These are phyloP conservation scores for Carassius carassius DNA, from an alignment of 2,113 vertebrate genomes.

Conservation along the genomic window DNA sequence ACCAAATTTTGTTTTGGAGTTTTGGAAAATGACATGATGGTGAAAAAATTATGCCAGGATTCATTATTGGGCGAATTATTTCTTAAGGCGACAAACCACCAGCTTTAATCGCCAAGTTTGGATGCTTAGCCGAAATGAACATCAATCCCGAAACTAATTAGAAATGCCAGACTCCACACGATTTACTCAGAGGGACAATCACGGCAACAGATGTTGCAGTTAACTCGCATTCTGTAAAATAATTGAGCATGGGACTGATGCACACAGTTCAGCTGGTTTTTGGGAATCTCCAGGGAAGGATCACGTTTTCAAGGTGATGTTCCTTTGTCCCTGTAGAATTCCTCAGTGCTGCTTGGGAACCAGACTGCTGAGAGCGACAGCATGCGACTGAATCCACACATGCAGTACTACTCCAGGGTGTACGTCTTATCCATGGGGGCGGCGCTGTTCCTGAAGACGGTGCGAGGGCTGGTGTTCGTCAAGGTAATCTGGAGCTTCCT, in stretches of 20 bases:
- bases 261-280: constrained; percentile 24
- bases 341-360: constrained; percentile 72
- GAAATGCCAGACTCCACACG: constrained; percentile 66
- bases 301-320: constrained; percentile 42
- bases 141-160: constrained; percentile 71
- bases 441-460: constrained; percentile 74
- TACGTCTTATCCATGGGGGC: constrained; percentile 77
- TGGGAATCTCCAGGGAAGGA: background rate
- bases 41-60: background rate
- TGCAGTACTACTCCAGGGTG: constrained; percentile 75
- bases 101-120: constrained; percentile 54
- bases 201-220: constrained; percentile 67
- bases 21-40: background rate
- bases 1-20: too few species aligned
- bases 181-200: constrained; percentile 68
- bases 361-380: constrained; percentile 69
- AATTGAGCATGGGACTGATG: constrained; percentile 28
- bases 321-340: constrained; percentile 69
- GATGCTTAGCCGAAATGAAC: constrained; percentile 55
- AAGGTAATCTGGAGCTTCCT: constrained; percentile 70
- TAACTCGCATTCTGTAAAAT: constrained; percentile 54
- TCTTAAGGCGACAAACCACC: constrained; percentile 50
- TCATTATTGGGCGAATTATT: background rate
- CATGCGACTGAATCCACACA: constrained; percentile 80
- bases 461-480: constrained; percentile 78